A percentile compares a stretch with the other conserved stretches of the same genome.
These are phyloP conservation scores for Drosophila albomicans DNA, from an alignment of 1,140 invertebrate species.

Conservation along the genomic window DNA sequence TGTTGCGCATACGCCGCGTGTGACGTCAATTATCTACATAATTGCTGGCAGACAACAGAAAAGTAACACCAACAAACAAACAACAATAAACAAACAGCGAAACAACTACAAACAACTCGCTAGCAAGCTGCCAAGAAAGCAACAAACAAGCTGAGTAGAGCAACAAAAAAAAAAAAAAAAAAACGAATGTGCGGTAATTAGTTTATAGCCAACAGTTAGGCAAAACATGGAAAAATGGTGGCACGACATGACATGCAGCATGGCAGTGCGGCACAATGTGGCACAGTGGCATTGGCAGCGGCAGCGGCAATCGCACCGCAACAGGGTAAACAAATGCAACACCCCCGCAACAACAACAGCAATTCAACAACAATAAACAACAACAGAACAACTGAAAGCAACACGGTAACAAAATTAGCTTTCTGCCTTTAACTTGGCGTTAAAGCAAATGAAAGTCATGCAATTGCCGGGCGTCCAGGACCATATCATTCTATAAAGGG, in stretches of 20 bases:
- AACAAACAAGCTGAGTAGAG: conserved; percentile 30
- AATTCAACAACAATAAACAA: conserved; percentile 15
- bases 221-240: conserved; percentile 42
- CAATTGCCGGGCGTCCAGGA: conserved; percentile 8
- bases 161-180: conserved; percentile 17
- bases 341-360: conserved; percentile 15
- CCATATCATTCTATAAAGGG: too few species aligned
- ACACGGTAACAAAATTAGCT: conserved; percentile 45
- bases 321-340: conserved; percentile 13
- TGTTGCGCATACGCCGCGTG: conserved; percentile 38
- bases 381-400: conserved; percentile 8
- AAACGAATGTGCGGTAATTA: conserved; percentile 47
- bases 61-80: conserved; percentile 18
- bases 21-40: conserved; percentile 41
- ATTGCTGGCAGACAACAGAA: conserved; percentile 41
- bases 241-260: too few species aligned
- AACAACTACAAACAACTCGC: conserved; percentile 9
- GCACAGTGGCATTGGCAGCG: conserved; percentile 2
- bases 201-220: conserved; percentile 54
- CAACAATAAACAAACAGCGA: conserved; percentile 10
- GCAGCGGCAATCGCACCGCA: conserved; percentile 16
- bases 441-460: conserved; percentile 41
- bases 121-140: not conserved
- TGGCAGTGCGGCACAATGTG: conserved; percentile 11
- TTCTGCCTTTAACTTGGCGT: conserved; percentile 29